Evolutionary conservation across 2,797 vertebrate species (phyloP).

Genomic region (Scyliorhinus canicula): DNA sequence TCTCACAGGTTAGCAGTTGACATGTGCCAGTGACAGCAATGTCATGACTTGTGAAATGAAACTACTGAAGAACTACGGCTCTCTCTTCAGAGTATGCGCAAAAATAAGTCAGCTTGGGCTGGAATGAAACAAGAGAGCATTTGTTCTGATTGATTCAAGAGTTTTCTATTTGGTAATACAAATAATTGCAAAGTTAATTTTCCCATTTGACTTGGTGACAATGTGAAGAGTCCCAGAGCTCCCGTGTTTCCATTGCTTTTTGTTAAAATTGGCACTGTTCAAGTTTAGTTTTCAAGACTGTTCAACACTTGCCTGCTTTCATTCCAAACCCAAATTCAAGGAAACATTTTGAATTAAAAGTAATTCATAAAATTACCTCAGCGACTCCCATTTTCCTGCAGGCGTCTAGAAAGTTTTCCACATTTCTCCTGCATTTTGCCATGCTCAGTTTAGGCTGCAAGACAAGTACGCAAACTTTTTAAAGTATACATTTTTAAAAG

Average conservation of each 20-base stretch:
- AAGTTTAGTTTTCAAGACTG: background rate
- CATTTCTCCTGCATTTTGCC: constrained; percentile 93
- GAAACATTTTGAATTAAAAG: background rate
- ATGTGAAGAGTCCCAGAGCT: background rate
- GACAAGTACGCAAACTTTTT: constrained; percentile 38
- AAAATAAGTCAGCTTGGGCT: background rate
- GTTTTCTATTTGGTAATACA: background rate
- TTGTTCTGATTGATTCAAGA: background rate
- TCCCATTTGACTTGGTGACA: background rate
- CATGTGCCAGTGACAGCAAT: constrained; percentile 18
- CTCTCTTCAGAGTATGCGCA: background rate
- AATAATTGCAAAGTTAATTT: background rate
- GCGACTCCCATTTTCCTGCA: constrained; percentile 86
- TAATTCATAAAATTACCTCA: constrained; percentile 66
- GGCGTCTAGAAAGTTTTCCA: constrained; percentile 91
- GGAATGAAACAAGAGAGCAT: background rate
- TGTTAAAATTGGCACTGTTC: background rate
- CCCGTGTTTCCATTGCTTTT: background rate
- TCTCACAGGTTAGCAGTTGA: constrained; percentile 17
- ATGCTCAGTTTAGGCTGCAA: constrained; percentile 91
- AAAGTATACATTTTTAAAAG: background rate
- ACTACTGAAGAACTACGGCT: background rate
- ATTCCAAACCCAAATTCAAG: background rate
- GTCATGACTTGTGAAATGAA: constrained; percentile 33
- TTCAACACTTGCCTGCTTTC: background rate